Conservation (phyloP, 2,888 invertebrate genomes). For the Parnassius orleans region DNA sequence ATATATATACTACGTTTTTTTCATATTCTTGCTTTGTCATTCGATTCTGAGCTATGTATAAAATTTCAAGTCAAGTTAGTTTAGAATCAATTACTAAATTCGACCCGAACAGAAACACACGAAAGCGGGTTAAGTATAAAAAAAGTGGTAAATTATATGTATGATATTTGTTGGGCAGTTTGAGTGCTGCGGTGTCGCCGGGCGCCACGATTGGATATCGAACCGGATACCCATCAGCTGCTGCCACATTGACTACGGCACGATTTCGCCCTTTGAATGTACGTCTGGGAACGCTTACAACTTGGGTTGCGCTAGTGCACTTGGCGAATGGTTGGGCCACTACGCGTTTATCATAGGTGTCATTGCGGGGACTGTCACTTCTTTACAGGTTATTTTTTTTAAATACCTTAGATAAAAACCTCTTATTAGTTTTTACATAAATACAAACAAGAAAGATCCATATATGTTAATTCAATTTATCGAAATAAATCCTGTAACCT, state of each 20-base stretch:
- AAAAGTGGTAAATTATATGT: too few species aligned
- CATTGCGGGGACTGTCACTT: constrained; percentile 46
- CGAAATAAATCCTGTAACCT: too few species aligned
- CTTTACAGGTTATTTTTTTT: constrained; percentile 53
- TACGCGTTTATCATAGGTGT: constrained; percentile 55
- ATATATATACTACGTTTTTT: too few species aligned
- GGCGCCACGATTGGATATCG: constrained; percentile 76
- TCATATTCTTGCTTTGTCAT: too few species aligned
- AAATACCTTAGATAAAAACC: neutral
- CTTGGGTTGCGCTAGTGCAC: constrained; percentile 75
- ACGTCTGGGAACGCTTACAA: constrained; percentile 44
- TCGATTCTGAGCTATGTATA: too few species aligned
- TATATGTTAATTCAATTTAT: too few species aligned
- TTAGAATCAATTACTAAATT: too few species aligned
- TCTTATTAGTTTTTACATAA: neutral
- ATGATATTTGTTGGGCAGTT: constrained; percentile 61
- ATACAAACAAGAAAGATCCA: too few species aligned
- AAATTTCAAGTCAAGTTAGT: too few species aligned
- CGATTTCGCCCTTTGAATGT: constrained; percentile 70
- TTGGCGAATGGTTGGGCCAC: constrained; percentile 74
- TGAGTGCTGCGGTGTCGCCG: constrained; percentile 83
- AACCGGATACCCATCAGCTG: constrained; percentile 82
- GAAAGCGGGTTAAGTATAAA: too few species aligned
- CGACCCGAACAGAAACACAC: too few species aligned
- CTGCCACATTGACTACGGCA: constrained; percentile 75